These are phyloP conservation scores for Phasianus colchicus DNA, from an alignment of 2,113 vertebrate genomes.

Conservation along the genomic window DNA sequence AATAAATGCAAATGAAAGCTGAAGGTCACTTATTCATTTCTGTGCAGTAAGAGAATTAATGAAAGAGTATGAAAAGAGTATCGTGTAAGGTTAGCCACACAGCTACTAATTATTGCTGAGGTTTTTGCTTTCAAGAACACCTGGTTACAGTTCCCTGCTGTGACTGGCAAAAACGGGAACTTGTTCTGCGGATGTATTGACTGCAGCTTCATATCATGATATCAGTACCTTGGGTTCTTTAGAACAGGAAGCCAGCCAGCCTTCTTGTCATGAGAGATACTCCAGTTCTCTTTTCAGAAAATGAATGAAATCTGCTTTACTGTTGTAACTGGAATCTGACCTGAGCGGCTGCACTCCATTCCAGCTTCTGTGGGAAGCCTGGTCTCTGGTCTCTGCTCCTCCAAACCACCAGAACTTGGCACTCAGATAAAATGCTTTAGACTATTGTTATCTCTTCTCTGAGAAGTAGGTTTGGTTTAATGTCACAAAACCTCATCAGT, in stretches of 20 bases:
- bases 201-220: not conserved
- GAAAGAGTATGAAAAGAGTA: not conserved
- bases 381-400: not conserved
- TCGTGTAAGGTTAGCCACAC: not conserved
- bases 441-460: conserved; percentile 6
- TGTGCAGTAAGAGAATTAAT: not conserved
- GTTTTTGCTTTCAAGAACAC: not conserved
- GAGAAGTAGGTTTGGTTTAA: not conserved
- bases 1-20: not conserved
- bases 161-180: not conserved
- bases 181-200: not conserved
- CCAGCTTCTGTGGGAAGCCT: not conserved
- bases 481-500: not conserved
- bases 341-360: not conserved
- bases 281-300: not conserved
- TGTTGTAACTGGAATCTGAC: not conserved
- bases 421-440: not conserved
- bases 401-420: not conserved
- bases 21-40: not conserved
- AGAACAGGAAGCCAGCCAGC: not conserved
- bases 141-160: not conserved
- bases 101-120: not conserved
- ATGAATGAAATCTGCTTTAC: fast-evolving
- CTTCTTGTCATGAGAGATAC: not conserved
- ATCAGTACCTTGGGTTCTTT: not conserved